A percentile compares a stretch with the other conserved stretches of the same genome.
Conservation (phyloP, 2,113 vertebrate genomes). For the Hippopotamus amphibius region DNA sequence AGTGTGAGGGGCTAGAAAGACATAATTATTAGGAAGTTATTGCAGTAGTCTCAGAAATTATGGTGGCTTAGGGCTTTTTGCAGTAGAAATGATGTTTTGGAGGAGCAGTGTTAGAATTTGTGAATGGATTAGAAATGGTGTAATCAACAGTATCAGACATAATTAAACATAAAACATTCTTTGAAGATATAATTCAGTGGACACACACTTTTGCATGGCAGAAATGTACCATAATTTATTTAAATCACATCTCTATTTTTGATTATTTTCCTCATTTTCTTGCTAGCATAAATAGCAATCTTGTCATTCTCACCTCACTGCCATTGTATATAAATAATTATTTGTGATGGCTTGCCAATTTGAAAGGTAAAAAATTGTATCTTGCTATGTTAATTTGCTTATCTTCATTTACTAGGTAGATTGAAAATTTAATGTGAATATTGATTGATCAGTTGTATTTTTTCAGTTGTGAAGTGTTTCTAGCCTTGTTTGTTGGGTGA, state of each 20-base stretch:
- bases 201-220: background rate
- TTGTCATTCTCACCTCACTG: background rate
- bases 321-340: slow-evolving; percentile 17
- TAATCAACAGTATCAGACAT: slow-evolving; percentile 14
- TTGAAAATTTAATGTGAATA: slow-evolving; percentile 5
- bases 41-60: background rate
- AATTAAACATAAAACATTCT: background rate
- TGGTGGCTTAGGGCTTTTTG: background rate
- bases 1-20: background rate
- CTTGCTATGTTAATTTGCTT: slow-evolving; percentile 32
- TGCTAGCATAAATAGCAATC: background rate
- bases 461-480: slow-evolving; percentile 32
- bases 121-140: slow-evolving; percentile 44
- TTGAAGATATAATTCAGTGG: slow-evolving; percentile 24
- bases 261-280: slow-evolving; percentile 9
- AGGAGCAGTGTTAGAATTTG: slow-evolving; percentile 25
- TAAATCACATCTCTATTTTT: background rate
- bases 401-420: background rate
- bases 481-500: background rate
- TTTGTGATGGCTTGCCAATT: background rate
- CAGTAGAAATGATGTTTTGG: background rate
- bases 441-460: background rate
- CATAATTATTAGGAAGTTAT: background rate
- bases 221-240: slow-evolving; percentile 34
- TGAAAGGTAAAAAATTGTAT: background rate